phyloP scores from a whole-genome alignment of 2,797 vertebrate species.

The Myioborus melanocephalus region DNA sequence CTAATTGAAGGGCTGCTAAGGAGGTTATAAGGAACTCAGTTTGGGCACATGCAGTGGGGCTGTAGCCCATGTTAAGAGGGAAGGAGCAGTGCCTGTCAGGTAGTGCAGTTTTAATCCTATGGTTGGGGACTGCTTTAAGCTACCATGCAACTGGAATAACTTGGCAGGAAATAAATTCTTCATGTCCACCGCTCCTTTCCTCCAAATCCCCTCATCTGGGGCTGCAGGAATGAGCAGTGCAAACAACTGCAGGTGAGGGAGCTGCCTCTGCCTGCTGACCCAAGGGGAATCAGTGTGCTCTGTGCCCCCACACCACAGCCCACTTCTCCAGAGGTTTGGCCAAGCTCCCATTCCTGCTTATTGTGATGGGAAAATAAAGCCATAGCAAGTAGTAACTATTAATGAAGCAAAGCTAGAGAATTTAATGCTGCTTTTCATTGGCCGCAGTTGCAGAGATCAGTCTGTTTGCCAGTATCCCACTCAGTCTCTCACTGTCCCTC shows the following conservation, averaged over 20 bases:
- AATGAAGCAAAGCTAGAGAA: background rate
- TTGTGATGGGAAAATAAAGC: background rate
- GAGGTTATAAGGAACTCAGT: background rate
- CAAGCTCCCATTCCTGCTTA: background rate
- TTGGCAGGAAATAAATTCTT: background rate
- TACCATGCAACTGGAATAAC: background rate
- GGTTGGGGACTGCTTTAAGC: background rate
- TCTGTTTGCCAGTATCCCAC: background rate
- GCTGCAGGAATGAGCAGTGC: background rate
- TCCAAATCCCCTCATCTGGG: background rate
- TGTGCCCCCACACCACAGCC: rapidly evolving
- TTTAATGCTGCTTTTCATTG: background rate
- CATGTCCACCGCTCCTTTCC: background rate
- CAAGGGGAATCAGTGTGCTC: too few species aligned
- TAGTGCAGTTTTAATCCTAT: background rate
- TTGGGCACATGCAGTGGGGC: background rate
- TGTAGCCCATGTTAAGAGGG: background rate
- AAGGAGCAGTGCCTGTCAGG: background rate
- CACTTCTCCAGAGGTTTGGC: background rate
- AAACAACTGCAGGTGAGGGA: background rate
- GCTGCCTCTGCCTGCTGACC: background rate
- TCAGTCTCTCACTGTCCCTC: background rate
- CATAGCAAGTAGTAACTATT: background rate
- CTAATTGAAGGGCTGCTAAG: background rate
- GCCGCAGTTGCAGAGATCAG: background rate